phyloP scores from a whole-genome alignment of 2,888 invertebrate genomes.

The Orthonychiurus folsomi region DNA sequence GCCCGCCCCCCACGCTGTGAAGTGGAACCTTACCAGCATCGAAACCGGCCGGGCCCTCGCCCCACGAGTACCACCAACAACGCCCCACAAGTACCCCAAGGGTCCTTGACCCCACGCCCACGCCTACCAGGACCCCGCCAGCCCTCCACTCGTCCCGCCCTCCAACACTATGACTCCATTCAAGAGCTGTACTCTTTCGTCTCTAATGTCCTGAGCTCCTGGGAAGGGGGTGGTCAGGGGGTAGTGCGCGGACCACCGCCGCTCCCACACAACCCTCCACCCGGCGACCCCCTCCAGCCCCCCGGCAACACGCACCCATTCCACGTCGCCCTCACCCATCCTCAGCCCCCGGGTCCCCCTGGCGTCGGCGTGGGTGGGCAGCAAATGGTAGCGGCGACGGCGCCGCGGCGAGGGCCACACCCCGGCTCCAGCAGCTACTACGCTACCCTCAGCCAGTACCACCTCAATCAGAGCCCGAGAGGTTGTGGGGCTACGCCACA shows the following conservation, averaged over 20 bases:
- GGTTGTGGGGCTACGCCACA: too few relatives aligned
- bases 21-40: conserved; percentile 22
- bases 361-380: neutral
- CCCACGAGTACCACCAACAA: conserved; percentile 7
- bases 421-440: conserved; percentile 25
- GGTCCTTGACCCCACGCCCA: conserved; percentile 1
- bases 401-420: conserved; percentile 25
- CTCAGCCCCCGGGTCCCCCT: neutral
- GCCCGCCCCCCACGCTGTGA: too few relatives aligned
- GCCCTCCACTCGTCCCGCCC: neutral
- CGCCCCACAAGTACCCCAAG: neutral
- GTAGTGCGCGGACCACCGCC: neutral
- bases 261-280: conserved; percentile 9
- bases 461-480: conserved; percentile 5
- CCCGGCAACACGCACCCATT: conserved; percentile 7
- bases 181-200: conserved; percentile 41
- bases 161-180: conserved; percentile 39
- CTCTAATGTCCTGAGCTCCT: conserved; percentile 39
- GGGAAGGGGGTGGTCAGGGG: conserved; percentile 25
- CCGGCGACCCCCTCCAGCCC: conserved; percentile 14
- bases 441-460: conserved; percentile 19
- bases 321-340: conserved; percentile 11
- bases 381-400: conserved; percentile 10
- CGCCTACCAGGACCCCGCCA: neutral
- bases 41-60: conserved; percentile 18